Base-by-base conservation (phyloP, 2,113 vertebrate genomes). In the Pontoporia blainvillei region DNA sequence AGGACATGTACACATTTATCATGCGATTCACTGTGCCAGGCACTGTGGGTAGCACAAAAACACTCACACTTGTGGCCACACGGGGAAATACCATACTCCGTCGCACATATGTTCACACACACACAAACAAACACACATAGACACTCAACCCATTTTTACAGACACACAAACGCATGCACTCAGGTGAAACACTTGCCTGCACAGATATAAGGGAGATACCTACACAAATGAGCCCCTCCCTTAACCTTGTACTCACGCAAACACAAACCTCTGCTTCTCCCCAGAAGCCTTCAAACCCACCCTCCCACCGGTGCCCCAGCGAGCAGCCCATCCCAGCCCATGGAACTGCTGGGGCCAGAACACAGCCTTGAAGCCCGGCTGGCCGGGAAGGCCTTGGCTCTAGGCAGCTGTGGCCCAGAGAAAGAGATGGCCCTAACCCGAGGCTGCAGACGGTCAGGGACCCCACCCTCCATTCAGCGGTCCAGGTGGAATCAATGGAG, bases 391-490 rank as follows among this genome's bases (percentile, higher is more conserved):
- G 39, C 14, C 66, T 82, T 7, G 3, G 13, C 25, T 52, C 20
- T 31, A 8, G 34, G 27, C 5, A 14, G 4, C 29, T 46, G 25
- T 6, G 20, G n/a, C 61, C 29, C 64, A 84, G 27, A 18, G 39
- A 84, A 61, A 34, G 36, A 84, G 13, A 31, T 10, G 41, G 23
- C n/a, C 62, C 23, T 84, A 78, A 36, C 11, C 12, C 1, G 1
- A 52, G 18, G 41, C 1, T 1, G 44, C 46, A 81, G 3, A 34
- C 9, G 7, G 13, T 46, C n/a, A 34, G 25, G 17, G 29, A 66
- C 36, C 57, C 31, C 31, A 36, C 14, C 27, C 10, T 11, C 10
- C n/a, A 27, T 79, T 11, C 2, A 0, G 3, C 2, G 0, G 9
- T 67, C 44, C 23, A 36, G n/a, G 81, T 39, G 62, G 36, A 9